phyloP scores from a whole-genome alignment of 35 echinoderm and acorn worm species.

The Lytechinus pictus region DNA sequence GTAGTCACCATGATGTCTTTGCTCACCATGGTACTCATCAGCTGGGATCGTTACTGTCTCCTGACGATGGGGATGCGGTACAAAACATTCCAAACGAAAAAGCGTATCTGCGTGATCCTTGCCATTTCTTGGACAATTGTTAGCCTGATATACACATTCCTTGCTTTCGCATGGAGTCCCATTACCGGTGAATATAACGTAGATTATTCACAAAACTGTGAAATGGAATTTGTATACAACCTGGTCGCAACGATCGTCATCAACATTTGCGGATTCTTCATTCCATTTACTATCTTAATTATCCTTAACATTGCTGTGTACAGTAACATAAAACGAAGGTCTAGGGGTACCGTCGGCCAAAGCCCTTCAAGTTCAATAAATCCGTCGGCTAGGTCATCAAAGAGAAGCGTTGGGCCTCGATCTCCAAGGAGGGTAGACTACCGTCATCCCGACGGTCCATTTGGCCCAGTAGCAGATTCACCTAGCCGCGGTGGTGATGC shows the following conservation, averaged over 20 bases:
- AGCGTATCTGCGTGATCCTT: not conserved
- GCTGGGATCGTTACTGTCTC: constrained; percentile 41
- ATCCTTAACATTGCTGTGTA: not conserved
- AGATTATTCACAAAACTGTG: constrained; percentile 53
- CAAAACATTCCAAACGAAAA: constrained; percentile 23
- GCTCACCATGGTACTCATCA: constrained; percentile 4
- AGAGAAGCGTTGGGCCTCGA: no score
- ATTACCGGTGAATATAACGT: not conserved
- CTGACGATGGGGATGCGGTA: constrained; percentile 43
- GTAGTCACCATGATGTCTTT: constrained; percentile 41
- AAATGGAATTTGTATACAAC: constrained; percentile 34
- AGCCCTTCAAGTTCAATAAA: not conserved
- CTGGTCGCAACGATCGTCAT: constrained; percentile 10
- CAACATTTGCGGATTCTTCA: constrained; percentile 22
- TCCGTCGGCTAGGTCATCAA: no score
- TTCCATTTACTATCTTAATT: constrained; percentile 25
- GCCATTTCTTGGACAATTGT: not conserved
- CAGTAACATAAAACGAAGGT: not conserved
- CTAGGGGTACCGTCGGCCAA: not conserved
- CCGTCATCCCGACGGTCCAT: no score
- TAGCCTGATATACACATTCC: not conserved
- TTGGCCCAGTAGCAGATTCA: no score
- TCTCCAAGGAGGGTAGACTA: no score
- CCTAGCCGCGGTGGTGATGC: no score
- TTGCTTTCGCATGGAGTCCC: constrained; percentile 42